Conservation (phyloP, 2,797 vertebrate genomes). For the Chromobotia macracanthus region DNA sequence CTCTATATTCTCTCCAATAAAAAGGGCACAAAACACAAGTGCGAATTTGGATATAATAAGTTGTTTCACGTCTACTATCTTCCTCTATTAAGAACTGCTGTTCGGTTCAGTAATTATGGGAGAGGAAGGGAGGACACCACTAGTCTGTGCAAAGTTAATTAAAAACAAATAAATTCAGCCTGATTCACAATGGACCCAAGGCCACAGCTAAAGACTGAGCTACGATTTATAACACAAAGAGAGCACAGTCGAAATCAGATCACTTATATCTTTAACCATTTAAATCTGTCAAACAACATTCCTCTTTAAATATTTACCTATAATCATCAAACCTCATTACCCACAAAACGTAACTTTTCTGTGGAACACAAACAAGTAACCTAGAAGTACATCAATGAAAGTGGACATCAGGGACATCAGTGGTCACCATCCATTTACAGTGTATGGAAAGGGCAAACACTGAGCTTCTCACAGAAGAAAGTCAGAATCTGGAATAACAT, state of each 20-base stretch:
- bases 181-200: constrained; percentile 37
- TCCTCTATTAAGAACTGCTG: background rate
- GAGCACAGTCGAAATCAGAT: constrained; percentile 5
- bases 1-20: constrained; percentile 14
- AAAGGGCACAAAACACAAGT: background rate
- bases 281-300: too few species aligned
- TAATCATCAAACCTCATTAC: background rate
- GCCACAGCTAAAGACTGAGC: constrained; percentile 2
- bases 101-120: background rate
- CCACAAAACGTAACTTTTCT: too few species aligned
- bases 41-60: background rate
- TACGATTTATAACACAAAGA: constrained; percentile 14
- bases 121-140: background rate
- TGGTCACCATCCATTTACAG: too few species aligned
- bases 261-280: too few species aligned
- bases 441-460: too few species aligned
- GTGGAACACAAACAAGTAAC: too few species aligned
- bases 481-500: too few species aligned
- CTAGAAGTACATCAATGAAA: too few species aligned
- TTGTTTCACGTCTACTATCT: background rate
- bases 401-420: too few species aligned
- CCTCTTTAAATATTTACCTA: too few species aligned
- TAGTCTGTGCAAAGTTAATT: constrained; percentile 39
- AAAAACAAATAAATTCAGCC: constrained; percentile 45
- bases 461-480: too few species aligned